phyloP scores from a whole-genome alignment of 2,113 vertebrate species.

The Illadopsis cleaveri region DNA sequence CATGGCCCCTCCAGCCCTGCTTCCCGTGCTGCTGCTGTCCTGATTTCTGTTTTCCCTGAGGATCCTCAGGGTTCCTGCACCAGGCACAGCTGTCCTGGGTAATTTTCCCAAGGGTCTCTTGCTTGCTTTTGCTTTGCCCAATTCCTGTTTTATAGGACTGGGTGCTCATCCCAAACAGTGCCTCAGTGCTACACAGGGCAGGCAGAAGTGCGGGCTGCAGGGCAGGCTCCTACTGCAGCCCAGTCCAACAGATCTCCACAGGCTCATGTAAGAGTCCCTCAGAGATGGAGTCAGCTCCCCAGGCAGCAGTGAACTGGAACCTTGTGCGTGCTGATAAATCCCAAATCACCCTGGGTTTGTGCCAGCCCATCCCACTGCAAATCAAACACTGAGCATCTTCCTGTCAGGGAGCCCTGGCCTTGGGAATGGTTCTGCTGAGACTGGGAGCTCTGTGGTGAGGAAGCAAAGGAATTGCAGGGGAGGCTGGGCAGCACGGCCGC shows the following conservation, averaged over 20 bases:
- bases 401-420: accelerated
- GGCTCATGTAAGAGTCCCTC: neutral
- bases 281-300: neutral
- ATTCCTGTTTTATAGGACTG: neutral
- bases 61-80: neutral
- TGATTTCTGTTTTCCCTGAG: neutral
- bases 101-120: neutral
- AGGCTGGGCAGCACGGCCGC: neutral
- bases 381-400: neutral
- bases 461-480: neutral
- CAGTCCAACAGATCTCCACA: accelerated
- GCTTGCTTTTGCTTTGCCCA: neutral
- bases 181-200: neutral
- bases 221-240: neutral
- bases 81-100: neutral
- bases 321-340: too few species aligned
- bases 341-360: neutral
- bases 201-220: neutral
- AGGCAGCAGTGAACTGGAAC: neutral
- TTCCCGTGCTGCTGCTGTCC: neutral
- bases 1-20: neutral
- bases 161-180: neutral
- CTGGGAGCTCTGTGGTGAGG: neutral
- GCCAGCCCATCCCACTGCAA: neutral
- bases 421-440: neutral